Base-by-base conservation (phyloP, 2,113 vertebrate genomes). In the Sinocyclocheilus rhinocerous region DNA sequence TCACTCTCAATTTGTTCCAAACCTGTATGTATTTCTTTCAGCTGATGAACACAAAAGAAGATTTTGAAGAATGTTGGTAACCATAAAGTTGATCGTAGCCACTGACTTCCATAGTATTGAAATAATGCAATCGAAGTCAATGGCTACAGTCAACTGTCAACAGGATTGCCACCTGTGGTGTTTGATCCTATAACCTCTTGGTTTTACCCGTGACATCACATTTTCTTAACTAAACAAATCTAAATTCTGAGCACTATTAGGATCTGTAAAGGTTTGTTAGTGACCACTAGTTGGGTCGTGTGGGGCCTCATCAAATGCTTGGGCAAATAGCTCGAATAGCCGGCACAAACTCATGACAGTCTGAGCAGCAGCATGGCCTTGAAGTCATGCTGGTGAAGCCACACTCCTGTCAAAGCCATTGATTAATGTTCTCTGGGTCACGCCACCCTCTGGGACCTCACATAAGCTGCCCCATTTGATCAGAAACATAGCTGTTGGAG, bases 341-440 rank as follows among this genome's bases (percentile, higher is more conserved):
- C 90, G 89, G 88, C 91, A 45, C 48, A 83, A 72, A 90, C 89
- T 91, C 67, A 90, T 91, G 93, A 93, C 89, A 91, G 86, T 90
- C 88, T 52, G 85, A 90, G 87, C 88, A 89, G 90, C 76, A 90
- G 87, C 33, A 85, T 91, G 91, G 92, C 93, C 93, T 94, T 93
- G 92, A 76, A 93, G 89, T 91, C 86, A 91, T 89, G 87, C 86
- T 88, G 87, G 73, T 90, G 90, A 42, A 87, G 86, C 88, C 90
- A 89, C 83, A 87, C 73, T 84, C 80, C 89, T 93, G 93, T 93
- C 92, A 92, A 73, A 83, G 67, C 26, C 72, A 65, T 79, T 94
- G 93, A 94, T 93, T 90, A 88, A 95, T 90, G 87, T 89, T 63
- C 6, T 3, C 33, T 87, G 84, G 92, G 92, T 94, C 92, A 93